phyloP scores from a whole-genome alignment of 1,140 invertebrate genomes.

The Olivierus martensii region DNA sequence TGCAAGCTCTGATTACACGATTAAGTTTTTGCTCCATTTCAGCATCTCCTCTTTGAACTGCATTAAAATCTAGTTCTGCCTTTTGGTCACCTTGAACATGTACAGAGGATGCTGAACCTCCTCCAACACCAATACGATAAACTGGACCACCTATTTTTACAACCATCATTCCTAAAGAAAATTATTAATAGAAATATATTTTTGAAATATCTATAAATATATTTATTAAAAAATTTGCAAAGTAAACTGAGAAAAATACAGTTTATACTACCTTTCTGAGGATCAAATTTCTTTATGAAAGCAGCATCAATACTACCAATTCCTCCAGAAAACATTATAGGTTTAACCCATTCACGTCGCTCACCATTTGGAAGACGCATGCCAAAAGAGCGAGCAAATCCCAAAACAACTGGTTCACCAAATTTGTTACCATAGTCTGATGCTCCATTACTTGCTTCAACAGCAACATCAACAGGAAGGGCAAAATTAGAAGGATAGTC shows the following conservation, averaged over 20 bases:
- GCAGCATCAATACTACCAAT: slow-evolving; percentile 74
- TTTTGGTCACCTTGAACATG: slow-evolving; percentile 56
- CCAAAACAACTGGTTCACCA: slow-evolving; percentile 83
- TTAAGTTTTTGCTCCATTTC: slow-evolving; percentile 99
- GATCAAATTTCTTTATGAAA: slow-evolving; percentile 55
- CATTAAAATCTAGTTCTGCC: slow-evolving; percentile 79
- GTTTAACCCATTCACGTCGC: slow-evolving; percentile 88
- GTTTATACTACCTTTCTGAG: slow-evolving; percentile 42
- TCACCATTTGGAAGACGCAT: slow-evolving; percentile 46
- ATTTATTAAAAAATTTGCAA: no score
- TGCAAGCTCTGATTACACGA: slow-evolving; percentile 76
- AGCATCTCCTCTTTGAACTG: slow-evolving; percentile 92
- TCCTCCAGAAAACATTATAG: slow-evolving; percentile 97
- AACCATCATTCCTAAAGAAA: slow-evolving; percentile 53
- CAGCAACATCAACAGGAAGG: slow-evolving; percentile 63
- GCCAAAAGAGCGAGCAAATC: slow-evolving; percentile 86
- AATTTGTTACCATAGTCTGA: slow-evolving; percentile 99
- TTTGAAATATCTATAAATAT: no score
- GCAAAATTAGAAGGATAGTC: slow-evolving; percentile 83
- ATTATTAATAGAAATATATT: no score
- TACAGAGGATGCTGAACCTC: slow-evolving; percentile 91
- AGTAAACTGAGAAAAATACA: background rate
- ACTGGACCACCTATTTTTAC: slow-evolving; percentile 94
- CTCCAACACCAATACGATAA: slow-evolving; percentile 92
- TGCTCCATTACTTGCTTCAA: slow-evolving; percentile 94